Conservation (phyloP, 2,888 invertebrate species). For the Aleiodes testaceus region DNA sequence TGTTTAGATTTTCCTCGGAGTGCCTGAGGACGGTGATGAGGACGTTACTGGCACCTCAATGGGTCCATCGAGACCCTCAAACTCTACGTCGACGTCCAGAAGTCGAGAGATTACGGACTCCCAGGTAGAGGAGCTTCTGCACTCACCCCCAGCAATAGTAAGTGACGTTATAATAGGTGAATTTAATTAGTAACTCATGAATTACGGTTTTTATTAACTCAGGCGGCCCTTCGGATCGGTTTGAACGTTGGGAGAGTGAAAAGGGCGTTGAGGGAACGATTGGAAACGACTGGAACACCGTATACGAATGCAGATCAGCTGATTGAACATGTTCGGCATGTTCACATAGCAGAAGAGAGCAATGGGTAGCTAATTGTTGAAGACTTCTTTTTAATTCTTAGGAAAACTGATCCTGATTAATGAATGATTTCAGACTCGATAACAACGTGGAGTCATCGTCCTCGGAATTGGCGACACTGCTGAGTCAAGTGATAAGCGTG, state of each 20-base stretch:
- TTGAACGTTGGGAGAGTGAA: slow-evolving; percentile 77
- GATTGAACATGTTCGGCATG: slow-evolving; percentile 82
- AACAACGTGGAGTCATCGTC: slow-evolving; percentile 54
- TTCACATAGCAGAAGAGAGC: slow-evolving; percentile 79
- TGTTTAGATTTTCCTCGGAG: slow-evolving; percentile 57
- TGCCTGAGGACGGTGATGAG: slow-evolving; percentile 54
- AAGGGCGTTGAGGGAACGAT: slow-evolving; percentile 76
- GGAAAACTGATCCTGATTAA: too few relatives aligned
- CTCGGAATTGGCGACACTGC: slow-evolving; percentile 58
- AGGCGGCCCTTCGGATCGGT: slow-evolving; percentile 78
- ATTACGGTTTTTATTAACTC: slow-evolving; percentile 51
- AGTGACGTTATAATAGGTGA: slow-evolving; percentile 47
- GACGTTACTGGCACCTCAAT: slow-evolving; percentile 52
- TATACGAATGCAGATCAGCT: slow-evolving; percentile 82
- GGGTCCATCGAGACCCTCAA: slow-evolving; percentile 49
- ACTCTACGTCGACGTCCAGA: slow-evolving; percentile 25
- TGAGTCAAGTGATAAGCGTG: slow-evolving; percentile 57
- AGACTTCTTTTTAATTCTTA: background rate
- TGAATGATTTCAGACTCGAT: slow-evolving; percentile 44
- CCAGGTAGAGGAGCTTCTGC: slow-evolving; percentile 65
- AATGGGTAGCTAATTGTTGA: slow-evolving; percentile 52
- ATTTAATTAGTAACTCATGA: background rate
- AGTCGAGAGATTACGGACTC: slow-evolving; percentile 61
- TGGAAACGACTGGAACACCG: slow-evolving; percentile 77
- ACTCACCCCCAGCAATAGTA: slow-evolving; percentile 65